phyloP scores from a whole-genome alignment of 2,113 vertebrate genomes.

The Actenoides lindsayi region DNA sequence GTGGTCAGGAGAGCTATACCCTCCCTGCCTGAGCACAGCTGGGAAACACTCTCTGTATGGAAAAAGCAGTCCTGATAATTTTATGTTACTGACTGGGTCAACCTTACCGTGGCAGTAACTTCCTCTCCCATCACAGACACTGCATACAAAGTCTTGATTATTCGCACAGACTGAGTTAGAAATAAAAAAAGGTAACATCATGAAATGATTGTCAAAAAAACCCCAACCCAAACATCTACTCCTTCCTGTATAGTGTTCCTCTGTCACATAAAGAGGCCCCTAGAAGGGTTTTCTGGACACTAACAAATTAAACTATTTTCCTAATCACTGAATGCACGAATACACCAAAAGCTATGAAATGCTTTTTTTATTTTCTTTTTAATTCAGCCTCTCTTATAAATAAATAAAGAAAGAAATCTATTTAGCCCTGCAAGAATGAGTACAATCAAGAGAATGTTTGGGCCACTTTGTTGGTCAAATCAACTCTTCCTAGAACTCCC shows the following conservation, averaged over 20 bases:
- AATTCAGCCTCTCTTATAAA: neutral
- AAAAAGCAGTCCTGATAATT: neutral
- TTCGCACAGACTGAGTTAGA: neutral
- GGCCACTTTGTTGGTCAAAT: neutral
- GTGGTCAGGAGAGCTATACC: neutral
- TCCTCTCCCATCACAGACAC: neutral
- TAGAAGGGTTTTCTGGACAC: neutral
- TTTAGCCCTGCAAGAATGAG: neutral
- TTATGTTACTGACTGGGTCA: neutral
- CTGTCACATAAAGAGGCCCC: neutral
- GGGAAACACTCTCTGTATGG: neutral
- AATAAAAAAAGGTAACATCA: neutral
- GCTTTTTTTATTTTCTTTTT: too few species aligned
- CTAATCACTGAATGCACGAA: neutral
- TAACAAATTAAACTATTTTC: neutral
- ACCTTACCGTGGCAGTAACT: neutral
- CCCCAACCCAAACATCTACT: neutral
- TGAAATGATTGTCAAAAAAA: neutral
- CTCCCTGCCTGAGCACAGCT: neutral
- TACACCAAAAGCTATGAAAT: neutral
- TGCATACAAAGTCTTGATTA: neutral
- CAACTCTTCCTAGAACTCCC: neutral
- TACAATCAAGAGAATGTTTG: neutral
- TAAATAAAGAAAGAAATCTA: too few species aligned
- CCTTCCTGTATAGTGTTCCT: rapidly evolving